Evolutionary conservation across 2,888 invertebrate species (phyloP), one percentile per base, ranked within the genome.

Genomic region (Galerucella nymphaeae): DNA sequence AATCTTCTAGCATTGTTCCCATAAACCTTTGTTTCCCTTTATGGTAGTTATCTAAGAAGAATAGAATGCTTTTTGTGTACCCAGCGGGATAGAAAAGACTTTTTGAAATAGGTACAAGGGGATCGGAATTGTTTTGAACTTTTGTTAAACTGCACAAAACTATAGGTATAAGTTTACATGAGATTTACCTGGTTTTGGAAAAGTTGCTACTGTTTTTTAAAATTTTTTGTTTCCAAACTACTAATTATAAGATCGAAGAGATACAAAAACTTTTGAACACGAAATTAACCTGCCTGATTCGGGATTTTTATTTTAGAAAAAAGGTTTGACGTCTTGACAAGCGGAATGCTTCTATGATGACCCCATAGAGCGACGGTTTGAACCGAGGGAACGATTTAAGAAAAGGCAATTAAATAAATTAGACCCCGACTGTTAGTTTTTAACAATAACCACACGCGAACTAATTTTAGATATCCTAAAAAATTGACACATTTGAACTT

Each of bases 261-360:
- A 72, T 72, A 67, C 48, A 67, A 68, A 67, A 48, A 30, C 30
- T 30, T 30, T 30, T 4, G 30, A 70, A 67, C 70, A 70, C 70
- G 66, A 70, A 70, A 75, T 75, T 72, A 75, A 72, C 65, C 58
- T 48, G 66, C 48, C 20, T 42, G 50, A 70, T 55, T 55, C 48
- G 55, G 64, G 55, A 64, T 63, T 63, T 69, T 63, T 41, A 18
- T 69, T 61, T 70, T 59, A 63, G 30, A 41, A 64, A 70, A 67
- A 64, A 48, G 71, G 66, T 70, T 68, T 75, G 75, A 71, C 71
- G 71, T n/a, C 41, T 67, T 70, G 71, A 74, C 72, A 72, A 66
- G 66, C 45, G 72, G 68, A 74, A 74, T 66, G 70, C 64, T 67
- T 6, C 58, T 61, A 38, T 72, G 72, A 72, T 72, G 71, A 71